phyloP scores from a whole-genome alignment of 2,113 vertebrate species.

The Glaucidium brasilianum region DNA sequence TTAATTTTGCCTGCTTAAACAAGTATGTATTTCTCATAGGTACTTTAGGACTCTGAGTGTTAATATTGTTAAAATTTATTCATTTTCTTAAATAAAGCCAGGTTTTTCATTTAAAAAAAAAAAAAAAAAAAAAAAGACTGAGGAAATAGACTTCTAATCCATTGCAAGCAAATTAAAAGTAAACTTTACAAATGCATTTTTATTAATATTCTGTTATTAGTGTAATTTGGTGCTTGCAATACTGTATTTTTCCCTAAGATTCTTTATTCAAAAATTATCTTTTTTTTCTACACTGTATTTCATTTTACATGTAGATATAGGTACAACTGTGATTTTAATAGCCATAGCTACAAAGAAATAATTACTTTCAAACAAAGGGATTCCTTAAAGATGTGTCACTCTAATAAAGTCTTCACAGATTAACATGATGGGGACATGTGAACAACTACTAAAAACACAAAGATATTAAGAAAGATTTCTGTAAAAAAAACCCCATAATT shows the following conservation, averaged over 20 bases:
- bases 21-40: neutral
- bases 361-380: neutral
- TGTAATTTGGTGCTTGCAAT: neutral
- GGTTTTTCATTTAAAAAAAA: neutral
- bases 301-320: neutral
- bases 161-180: neutral
- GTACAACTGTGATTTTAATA: neutral
- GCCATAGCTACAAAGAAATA: neutral
- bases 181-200: neutral
- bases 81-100: conserved; percentile 2
- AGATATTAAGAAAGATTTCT: neutral
- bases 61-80: conserved; percentile 3
- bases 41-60: neutral
- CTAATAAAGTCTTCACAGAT: neutral
- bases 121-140: neutral
- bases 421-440: neutral
- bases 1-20: conserved; percentile 27
- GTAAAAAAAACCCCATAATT: neutral
- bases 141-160: conserved; percentile 30
- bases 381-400: neutral
- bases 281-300: neutral
- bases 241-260: neutral
- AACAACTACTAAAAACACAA: neutral
- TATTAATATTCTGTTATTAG: neutral
- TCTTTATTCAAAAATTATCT: neutral